Evolutionary conservation across 2,888 invertebrate species (phyloP).

Genomic region (Nomada hirtipes): DNA sequence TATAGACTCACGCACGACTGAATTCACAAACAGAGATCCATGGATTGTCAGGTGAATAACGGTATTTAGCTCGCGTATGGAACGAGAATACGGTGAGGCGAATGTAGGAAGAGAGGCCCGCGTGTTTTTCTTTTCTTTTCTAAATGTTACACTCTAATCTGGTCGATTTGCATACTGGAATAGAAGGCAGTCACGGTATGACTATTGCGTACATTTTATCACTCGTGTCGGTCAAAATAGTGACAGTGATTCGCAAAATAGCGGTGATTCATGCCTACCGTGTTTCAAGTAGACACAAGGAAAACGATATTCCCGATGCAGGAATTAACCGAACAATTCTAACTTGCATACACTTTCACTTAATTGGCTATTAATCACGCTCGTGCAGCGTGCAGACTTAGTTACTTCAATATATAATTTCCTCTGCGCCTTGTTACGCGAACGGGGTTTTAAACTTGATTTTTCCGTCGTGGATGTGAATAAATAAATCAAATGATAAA

Average conservation of each 20-base stretch:
- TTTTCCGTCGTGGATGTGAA: too few relatives aligned
- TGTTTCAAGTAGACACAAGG: not conserved
- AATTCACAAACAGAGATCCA: constrained; percentile 31
- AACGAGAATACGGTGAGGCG: not conserved
- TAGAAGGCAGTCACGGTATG: not conserved
- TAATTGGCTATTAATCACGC: not conserved
- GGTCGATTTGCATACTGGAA: constrained; percentile 22
- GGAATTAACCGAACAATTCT: constrained; percentile 13
- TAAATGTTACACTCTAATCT: constrained; percentile 21
- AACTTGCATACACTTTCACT: constrained; percentile 3
- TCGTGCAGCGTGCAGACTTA: not conserved
- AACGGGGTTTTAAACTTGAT: not conserved
- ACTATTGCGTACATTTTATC: constrained; percentile 2
- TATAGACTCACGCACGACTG: constrained; percentile 18
- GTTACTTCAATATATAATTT: not conserved
- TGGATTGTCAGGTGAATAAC: constrained; percentile 39
- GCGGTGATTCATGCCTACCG: not conserved
- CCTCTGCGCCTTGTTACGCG: not conserved
- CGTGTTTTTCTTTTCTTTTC: not conserved
- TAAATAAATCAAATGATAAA: too few relatives aligned
- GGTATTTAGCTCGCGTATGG: constrained; percentile 7
- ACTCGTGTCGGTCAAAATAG: not conserved
- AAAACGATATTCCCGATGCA: not conserved
- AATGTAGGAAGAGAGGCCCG: not conserved
- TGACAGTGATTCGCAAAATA: not conserved